Base-by-base conservation (phyloP, 2,888 invertebrate genomes). In the Heteropelma amictum region DNA sequence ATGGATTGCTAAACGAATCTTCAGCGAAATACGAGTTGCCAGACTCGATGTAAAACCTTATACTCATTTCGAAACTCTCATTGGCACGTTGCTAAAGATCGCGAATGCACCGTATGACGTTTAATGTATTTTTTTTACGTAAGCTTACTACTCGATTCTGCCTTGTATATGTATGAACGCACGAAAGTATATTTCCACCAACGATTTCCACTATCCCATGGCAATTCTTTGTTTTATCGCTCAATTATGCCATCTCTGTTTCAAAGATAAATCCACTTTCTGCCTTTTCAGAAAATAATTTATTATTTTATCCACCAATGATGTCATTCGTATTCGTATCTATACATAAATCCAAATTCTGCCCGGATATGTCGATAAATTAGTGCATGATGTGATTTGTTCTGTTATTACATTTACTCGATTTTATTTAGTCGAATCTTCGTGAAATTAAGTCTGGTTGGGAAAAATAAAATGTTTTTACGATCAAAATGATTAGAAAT, bases 41-140 rank as follows among this genome's bases (percentile, higher is more conserved):
- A 35, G 64, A 28, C 35, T 21, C 28, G 12, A 33, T 60, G 45
- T 33, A 58, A 45, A 69, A 74, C 17, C 42, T 30, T 21, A 45
- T 17, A 21, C 14, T 65, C 33, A 38, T 74, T 69, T 69, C 64
- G 69, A 74, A 69, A 74, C 54, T 42, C 33, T 49, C 23, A 53
- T 74, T 70, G 64, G 60, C 69, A 54, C 64, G 38, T 49, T 58
- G 17, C 54, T 56, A n/a, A 49, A 14, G 33, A 40, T 53, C 30
- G n/a, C n/a, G n/a, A 17, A 17, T 21, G 65, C 47, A 54, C 23
- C 54, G 47, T 19, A 21, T 42, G 40, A 17, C n/a, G 38, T 35
- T 45, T 10, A 23, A n/a, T 49, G 10, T 47, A 30, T 40, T 63
- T 63, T 63, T 63, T 38, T 12, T 26, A 40, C 14, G 14, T 19